These are phyloP conservation scores for Norana najaformis DNA, from an alignment of 2,888 invertebrate species.

Conservation along the genomic window DNA sequence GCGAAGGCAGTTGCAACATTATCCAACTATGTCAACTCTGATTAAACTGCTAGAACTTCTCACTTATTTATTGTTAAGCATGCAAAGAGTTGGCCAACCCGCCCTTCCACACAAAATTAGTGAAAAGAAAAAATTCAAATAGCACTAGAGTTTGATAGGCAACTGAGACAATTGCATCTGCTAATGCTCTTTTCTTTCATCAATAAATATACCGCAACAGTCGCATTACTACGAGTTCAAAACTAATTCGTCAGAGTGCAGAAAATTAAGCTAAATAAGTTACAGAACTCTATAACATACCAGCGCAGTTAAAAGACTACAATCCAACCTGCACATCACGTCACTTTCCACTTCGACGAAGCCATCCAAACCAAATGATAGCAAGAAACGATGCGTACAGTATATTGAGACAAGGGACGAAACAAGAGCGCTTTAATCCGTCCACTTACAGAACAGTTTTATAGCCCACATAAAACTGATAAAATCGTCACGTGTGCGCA, in stretches of 20 bases:
- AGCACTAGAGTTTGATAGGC: background rate
- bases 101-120: background rate
- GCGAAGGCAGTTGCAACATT: no score
- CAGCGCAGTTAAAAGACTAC: background rate
- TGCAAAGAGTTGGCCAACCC: background rate
- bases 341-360: background rate
- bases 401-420: background rate
- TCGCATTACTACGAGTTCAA: no score
- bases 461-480: background rate
- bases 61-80: background rate
- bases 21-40: no score
- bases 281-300: background rate
- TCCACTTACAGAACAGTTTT: no score
- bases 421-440: background rate
- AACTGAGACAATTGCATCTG: no score
- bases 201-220: no score
- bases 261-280: background rate
- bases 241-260: no score
- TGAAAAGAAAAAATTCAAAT: background rate
- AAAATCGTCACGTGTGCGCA: background rate
- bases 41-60: no score
- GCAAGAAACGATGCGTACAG: background rate
- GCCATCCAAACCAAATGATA: background rate
- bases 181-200: no score
- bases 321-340: background rate